Evolutionary conservation across 2,888 invertebrate species (phyloP).

Genomic region (Tetragonula carbonaria): DNA sequence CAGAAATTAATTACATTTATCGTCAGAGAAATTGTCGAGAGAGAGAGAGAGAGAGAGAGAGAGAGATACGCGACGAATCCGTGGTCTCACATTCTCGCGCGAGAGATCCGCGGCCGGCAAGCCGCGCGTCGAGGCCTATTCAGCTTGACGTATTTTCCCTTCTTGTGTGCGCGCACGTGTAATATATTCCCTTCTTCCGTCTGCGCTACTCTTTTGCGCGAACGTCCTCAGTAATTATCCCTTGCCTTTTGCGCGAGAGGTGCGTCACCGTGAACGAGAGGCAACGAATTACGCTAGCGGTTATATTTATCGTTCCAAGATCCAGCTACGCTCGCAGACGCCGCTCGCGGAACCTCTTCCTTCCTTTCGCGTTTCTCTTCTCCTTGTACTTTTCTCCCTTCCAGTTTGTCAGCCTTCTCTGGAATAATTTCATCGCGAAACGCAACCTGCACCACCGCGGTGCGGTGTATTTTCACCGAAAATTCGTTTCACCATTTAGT

Average conservation of each 20-base stretch:
- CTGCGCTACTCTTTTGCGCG: constrained; percentile 43
- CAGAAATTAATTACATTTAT: constrained; percentile 4
- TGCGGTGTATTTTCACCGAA: background rate
- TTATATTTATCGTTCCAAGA: constrained; percentile 76
- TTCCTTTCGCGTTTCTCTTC: too few species aligned
- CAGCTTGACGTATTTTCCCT: constrained; percentile 47
- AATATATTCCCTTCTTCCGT: constrained; percentile 58
- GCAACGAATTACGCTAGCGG: constrained; percentile 39
- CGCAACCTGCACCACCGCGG: background rate
- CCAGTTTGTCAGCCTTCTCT: constrained; percentile 10
- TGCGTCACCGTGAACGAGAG: constrained; percentile 41
- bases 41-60: background rate
- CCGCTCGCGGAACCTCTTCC: constrained; percentile 56
- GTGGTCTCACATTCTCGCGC: background rate
- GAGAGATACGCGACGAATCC: background rate
- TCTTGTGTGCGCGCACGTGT: constrained; percentile 39
- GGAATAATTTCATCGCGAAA: constrained; percentile 15
- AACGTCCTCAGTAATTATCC: constrained; percentile 63
- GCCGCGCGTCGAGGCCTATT: constrained; percentile 49
- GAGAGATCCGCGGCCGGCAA: constrained; percentile 23
- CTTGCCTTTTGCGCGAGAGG: constrained; percentile 53
- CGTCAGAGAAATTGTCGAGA: constrained; percentile 37
- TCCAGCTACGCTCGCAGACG: constrained; percentile 48
- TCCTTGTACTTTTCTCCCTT: background rate
- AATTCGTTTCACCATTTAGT: constrained; percentile 2